A percentile compares a stretch with the other conserved stretches of the same genome.
phyloP scores from a whole-genome alignment of 1,140 invertebrate genomes.

The Drosophila dunni region DNA sequence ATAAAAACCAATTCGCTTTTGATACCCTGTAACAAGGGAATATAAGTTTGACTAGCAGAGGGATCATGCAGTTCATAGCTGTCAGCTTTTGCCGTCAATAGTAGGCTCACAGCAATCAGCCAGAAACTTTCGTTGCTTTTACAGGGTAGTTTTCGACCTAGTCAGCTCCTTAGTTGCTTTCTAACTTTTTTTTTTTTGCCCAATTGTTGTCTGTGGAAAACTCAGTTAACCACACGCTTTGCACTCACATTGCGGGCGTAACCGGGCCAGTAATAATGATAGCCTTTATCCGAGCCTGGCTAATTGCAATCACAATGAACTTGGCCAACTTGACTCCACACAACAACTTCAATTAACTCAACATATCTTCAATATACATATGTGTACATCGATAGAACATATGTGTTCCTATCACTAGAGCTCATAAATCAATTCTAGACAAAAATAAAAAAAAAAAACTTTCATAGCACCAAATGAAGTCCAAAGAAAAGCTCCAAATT shows the following conservation, averaged over 20 bases:
- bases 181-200: slow-evolving; percentile 19
- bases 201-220: slow-evolving; percentile 14
- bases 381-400: too few relatives aligned
- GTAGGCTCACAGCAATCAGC: too few relatives aligned
- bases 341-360: slow-evolving; percentile 1
- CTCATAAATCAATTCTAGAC: too few relatives aligned
- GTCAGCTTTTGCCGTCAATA: too few relatives aligned
- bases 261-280: slow-evolving; percentile 49
- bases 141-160: too few relatives aligned
- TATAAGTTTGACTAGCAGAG: too few relatives aligned
- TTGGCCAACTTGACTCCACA: slow-evolving; percentile 34
- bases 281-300: slow-evolving; percentile 26
- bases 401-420: too few relatives aligned
- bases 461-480: background rate
- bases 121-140: too few relatives aligned
- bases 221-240: slow-evolving; percentile 12
- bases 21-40: too few relatives aligned
- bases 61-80: too few relatives aligned
- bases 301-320: slow-evolving; percentile 63
- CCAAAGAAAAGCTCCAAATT: too few relatives aligned
- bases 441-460: too few relatives aligned
- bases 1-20: slow-evolving; percentile 22
- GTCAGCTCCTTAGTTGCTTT: slow-evolving; percentile 24
- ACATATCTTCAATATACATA: background rate
- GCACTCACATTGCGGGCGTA: slow-evolving; percentile 23